phyloP scores from a whole-genome alignment of 1,140 invertebrate species.

The Heliconius hewitsoni region DNA sequence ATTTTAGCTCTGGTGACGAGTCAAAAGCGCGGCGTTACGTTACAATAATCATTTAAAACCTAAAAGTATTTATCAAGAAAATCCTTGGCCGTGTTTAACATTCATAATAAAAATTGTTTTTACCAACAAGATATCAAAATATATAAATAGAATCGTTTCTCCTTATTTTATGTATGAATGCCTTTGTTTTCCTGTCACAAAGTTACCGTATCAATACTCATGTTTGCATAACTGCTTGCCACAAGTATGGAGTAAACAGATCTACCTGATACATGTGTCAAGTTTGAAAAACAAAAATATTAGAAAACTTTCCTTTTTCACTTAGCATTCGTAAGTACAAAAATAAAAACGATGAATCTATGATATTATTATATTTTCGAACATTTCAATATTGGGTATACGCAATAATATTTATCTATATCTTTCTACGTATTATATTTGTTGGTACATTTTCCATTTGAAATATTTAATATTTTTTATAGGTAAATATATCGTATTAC shows the following conservation, averaged over 20 bases:
- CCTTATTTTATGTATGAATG: constrained; percentile 37
- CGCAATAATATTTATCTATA: too few relatives aligned
- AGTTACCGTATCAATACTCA: constrained; percentile 47
- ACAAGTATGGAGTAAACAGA: constrained; percentile 43
- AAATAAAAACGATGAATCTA: background rate
- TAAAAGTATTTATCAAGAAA: too few relatives aligned
- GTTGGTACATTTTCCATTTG: too few relatives aligned
- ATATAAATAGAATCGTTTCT: constrained; percentile 23
- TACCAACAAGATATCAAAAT: background rate
- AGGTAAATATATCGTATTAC: too few relatives aligned
- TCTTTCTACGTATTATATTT: too few relatives aligned
- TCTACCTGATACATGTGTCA: constrained; percentile 40
- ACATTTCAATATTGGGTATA: too few relatives aligned
- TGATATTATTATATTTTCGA: background rate
- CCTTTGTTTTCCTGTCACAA: constrained; percentile 46
- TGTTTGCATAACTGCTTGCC: constrained; percentile 49
- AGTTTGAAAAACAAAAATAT: constrained; percentile 43
- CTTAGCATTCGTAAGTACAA: background rate
- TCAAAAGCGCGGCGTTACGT: too few relatives aligned
- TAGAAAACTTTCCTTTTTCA: constrained; percentile 31
- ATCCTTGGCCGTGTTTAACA: too few relatives aligned
- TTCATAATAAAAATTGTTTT: too few relatives aligned
- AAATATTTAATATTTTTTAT: too few relatives aligned
- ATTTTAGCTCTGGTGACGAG: too few relatives aligned
- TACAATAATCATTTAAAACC: too few relatives aligned